These are phyloP conservation scores for Drosophila melanosoma DNA, from an alignment of 2,888 invertebrate species.

Conservation along the genomic window DNA sequence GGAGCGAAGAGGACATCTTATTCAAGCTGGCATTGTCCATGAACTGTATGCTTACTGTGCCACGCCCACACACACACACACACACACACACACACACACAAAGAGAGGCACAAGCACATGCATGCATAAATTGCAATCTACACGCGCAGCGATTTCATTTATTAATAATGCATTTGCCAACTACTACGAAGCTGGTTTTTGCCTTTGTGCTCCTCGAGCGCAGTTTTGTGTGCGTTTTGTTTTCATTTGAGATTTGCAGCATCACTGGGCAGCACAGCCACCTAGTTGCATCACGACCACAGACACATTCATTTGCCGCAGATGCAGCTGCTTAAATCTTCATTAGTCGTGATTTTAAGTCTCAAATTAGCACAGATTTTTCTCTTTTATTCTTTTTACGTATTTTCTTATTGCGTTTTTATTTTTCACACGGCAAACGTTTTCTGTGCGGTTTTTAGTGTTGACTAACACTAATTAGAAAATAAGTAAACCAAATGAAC, in stretches of 20 bases:
- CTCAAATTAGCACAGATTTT: slow-evolving; percentile 61
- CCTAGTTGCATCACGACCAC: slow-evolving; percentile 24
- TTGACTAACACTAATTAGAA: slow-evolving; percentile 54
- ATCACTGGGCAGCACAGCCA: slow-evolving; percentile 13
- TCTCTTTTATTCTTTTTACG: slow-evolving; percentile 7
- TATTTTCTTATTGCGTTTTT: slow-evolving; percentile 50
- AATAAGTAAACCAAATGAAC: not conserved
- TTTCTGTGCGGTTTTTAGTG: slow-evolving; percentile 50
- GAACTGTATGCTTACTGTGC: slow-evolving; percentile 45
- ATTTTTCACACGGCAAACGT: slow-evolving; percentile 57
- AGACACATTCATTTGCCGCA: slow-evolving; percentile 58
- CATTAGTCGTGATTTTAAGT: slow-evolving; percentile 66
- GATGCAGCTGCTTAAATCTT: slow-evolving; percentile 66
- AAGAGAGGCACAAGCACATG: slow-evolving; percentile 23
- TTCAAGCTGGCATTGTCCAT: slow-evolving; percentile 50
- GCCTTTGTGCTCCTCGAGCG: slow-evolving; percentile 36
- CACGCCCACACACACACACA: slow-evolving; percentile 12
- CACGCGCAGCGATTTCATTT: slow-evolving; percentile 62
- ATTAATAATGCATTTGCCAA: slow-evolving; percentile 69
- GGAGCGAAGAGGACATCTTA: slow-evolving; percentile 60
- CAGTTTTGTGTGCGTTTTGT: slow-evolving; percentile 48
- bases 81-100: slow-evolving; percentile 13
- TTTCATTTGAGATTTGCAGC: slow-evolving; percentile 62
- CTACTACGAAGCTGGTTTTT: slow-evolving; percentile 17
- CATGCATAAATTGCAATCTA: slow-evolving; percentile 59